These are phyloP conservation scores for Caenorhabditis macrosperma DNA, from an alignment of 2,888 invertebrate species.

Conservation along the genomic window DNA sequence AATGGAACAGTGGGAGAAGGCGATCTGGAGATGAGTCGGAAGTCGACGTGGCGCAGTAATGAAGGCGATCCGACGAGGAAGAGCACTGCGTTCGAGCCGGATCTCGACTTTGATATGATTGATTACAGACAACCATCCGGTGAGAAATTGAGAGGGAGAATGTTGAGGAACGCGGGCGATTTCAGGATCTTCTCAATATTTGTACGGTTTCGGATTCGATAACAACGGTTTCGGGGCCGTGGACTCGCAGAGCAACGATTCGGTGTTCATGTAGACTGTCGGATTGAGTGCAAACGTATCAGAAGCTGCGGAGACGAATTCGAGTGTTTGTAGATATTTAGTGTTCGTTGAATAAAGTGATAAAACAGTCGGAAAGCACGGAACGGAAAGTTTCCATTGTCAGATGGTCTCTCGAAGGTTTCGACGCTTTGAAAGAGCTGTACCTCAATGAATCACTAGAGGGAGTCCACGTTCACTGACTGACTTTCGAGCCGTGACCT, in stretches of 20 bases:
- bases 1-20: conserved; percentile 11
- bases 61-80: conserved; percentile 37
- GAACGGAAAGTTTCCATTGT: no score
- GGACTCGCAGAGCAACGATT: conserved; percentile 36
- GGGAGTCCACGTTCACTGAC: no score
- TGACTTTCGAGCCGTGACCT: no score
- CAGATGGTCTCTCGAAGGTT: no score
- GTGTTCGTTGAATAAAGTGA: no score
- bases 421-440: no score
- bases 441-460: no score
- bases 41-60: conserved; percentile 24
- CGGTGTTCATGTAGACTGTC: conserved; percentile 51
- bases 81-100: conserved; percentile 69
- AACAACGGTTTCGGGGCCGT: conserved; percentile 25
- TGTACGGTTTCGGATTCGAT: conserved; percentile 56
- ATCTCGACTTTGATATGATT: conserved; percentile 70
- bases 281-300: no score
- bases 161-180: neutral
- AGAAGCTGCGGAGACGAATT: no score
- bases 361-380: no score
- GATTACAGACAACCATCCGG: conserved; percentile 45
- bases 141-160: neutral
- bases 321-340: no score
- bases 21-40: conserved; percentile 21
- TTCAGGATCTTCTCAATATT: conserved; percentile 48